These are phyloP conservation scores for Philopedon plagiatum DNA, from an alignment of 2,888 invertebrate genomes.

Conservation along the genomic window DNA sequence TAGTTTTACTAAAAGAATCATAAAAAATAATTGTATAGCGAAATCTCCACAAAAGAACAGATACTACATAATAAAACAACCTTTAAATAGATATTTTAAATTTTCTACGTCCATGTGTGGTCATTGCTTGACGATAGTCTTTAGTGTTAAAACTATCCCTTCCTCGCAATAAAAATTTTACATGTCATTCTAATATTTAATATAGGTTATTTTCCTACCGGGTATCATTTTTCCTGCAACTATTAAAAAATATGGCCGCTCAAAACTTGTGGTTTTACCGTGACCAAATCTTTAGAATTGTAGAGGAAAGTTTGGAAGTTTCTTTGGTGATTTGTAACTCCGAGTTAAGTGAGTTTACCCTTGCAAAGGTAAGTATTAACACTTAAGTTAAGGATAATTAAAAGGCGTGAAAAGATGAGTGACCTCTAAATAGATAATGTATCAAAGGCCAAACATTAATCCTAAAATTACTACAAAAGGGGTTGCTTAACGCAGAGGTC, in stretches of 20 bases:
- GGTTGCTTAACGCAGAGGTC: too few relatives aligned
- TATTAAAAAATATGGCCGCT: slow-evolving; percentile 5
- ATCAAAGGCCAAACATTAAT: too few relatives aligned
- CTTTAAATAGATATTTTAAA: too few relatives aligned
- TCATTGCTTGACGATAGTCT: background rate
- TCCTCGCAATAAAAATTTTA: background rate
- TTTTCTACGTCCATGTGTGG: background rate
- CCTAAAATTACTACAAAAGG: too few relatives aligned
- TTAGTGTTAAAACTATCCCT: background rate
- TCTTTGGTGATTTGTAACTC: slow-evolving; percentile 54
- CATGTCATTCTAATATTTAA: background rate
- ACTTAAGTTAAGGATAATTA: too few relatives aligned
- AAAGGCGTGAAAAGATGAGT: too few relatives aligned
- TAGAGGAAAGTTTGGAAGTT: slow-evolving; percentile 56
- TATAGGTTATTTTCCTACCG: background rate
- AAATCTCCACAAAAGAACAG: too few relatives aligned
- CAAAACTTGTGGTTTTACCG: slow-evolving; percentile 23
- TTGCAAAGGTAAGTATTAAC: slow-evolving; percentile 54
- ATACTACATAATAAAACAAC: too few relatives aligned
- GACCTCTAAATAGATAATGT: too few relatives aligned
- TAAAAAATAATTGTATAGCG: too few relatives aligned
- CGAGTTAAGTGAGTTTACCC: slow-evolving; percentile 53
- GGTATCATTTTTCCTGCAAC: background rate
- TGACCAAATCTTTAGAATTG: slow-evolving; percentile 46
- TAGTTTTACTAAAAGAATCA: too few relatives aligned